Evolutionary conservation across 2,888 invertebrate genomes (phyloP).

Genomic region (Phengaris arion): DNA sequence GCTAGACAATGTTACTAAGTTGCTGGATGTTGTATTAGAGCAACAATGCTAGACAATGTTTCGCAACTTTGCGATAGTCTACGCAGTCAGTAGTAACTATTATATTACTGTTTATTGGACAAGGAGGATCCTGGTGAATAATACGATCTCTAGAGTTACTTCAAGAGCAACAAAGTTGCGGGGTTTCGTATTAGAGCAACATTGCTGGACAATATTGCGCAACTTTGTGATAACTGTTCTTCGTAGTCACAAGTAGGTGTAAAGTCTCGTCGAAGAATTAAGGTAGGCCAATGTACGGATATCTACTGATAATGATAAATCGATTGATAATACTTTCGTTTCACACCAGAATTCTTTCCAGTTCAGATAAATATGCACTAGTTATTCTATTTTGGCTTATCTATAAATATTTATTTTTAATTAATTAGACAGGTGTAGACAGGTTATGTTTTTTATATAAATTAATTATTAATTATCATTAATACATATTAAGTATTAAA

Average conservation of each 20-base stretch:
- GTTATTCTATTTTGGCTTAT: not conserved
- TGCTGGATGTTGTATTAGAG: too few relatives aligned
- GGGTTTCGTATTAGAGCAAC: too few relatives aligned
- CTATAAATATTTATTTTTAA: not conserved
- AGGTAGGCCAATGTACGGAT: slow-evolving; percentile 50
- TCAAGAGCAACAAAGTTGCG: too few relatives aligned
- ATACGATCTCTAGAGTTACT: too few relatives aligned
- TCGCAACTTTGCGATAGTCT: too few relatives aligned
- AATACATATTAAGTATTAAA: not conserved
- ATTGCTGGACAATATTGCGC: too few relatives aligned
- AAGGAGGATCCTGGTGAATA: too few relatives aligned
- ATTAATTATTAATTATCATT: not conserved
- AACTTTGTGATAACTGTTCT: not conserved
- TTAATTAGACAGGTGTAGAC: not conserved
- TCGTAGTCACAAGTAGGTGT: not conserved
- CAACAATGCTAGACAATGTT: too few relatives aligned
- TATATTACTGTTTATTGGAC: too few relatives aligned
- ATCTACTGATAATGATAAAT: slow-evolving; percentile 51
- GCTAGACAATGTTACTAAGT: too few relatives aligned
- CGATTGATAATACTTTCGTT: slow-evolving; percentile 46
- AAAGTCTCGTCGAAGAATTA: slow-evolving; percentile 27
- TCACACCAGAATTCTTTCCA: not conserved
- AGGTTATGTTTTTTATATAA: not conserved
- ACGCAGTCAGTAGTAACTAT: too few relatives aligned
- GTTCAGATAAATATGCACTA: slow-evolving; percentile 1